phyloP scores from a whole-genome alignment of 2,797 vertebrate species.

The Novumbra hubbsi region DNA sequence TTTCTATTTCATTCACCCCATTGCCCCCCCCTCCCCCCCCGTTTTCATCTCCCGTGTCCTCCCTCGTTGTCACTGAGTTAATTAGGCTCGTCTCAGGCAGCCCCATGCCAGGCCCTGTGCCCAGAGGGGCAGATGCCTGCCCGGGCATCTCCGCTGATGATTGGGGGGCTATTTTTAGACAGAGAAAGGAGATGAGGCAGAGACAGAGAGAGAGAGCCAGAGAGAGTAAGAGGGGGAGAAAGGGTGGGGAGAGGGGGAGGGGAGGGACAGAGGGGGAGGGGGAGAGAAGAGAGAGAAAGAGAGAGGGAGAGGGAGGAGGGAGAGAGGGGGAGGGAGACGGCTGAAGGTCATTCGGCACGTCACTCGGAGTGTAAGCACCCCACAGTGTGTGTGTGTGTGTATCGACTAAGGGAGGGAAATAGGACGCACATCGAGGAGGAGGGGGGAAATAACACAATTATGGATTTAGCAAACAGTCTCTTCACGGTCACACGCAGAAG shows the following conservation, averaged over 20 bases:
- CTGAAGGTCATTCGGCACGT: constrained; percentile 76
- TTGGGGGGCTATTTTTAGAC: constrained; percentile 78
- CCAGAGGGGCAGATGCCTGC: constrained; percentile 58
- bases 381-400: constrained; percentile 5
- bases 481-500: neutral
- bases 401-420: neutral
- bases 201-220: constrained; percentile 31
- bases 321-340: constrained; percentile 65
- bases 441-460: constrained; percentile 1
- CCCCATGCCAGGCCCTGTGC: constrained; percentile 57
- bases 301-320: constrained; percentile 45
- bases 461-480: constrained; percentile 23
- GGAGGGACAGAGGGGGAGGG: constrained; percentile 49
- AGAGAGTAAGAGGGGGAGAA: constrained; percentile 48
- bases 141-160: constrained; percentile 58
- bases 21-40: neutral
- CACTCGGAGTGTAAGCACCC: constrained; percentile 22
- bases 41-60: constrained; percentile 22
- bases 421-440: neutral
- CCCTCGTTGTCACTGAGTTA: constrained; percentile 71
- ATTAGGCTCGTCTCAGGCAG: constrained; percentile 73
- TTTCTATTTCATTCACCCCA: constrained; percentile 13
- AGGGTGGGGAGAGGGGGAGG: constrained; percentile 47
- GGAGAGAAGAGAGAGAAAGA: constrained; percentile 47
- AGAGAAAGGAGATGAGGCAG: constrained; percentile 50